Base-by-base conservation (phyloP, 1,140 invertebrate genomes). In the Bicyclus anynana region DNA sequence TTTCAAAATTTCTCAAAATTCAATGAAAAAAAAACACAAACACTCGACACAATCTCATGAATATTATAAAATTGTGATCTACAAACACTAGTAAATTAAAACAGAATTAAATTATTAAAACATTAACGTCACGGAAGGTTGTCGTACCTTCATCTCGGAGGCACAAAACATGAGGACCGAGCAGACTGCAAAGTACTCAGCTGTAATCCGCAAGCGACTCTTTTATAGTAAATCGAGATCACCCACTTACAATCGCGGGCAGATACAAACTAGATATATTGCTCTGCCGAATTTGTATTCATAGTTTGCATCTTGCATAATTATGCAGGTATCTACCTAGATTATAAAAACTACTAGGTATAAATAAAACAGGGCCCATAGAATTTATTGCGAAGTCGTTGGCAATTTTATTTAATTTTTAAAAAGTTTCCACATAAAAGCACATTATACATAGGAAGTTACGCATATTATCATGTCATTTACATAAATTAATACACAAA, bases 121-220 rank as follows among this genome's bases (percentile, higher is more conserved):
- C 13, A 14, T 33, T 50, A 50, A 18, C 14, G 21, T 13, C 27
- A 27, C 14, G 13, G 21, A 48, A 12, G 29, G 10, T 14, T 14
- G 2, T 38, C 68, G 72, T 80, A 83, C 82, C 82, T 85, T 85
- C 82, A 85, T 85, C 48, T 69, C 67, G 65, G 72, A 69, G 60
- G 66, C 69, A 73, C 72, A 67, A 58, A 33, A 48, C 51, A 48
- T 44, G 58, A 53, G 61, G 62, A 65, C 27, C 54, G 58, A 67
- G 67, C 69, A 72, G 61, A 61, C 51, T 71, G 60, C n/a, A n/a
- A n/a, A n/a, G n/a, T 80, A 79, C 72, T 65, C 62, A 49, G 33
- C 56, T 65, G 23, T 72, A 59, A 67, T 74, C 52, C 60, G 53
- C 56, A 59, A 59, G 67, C 75, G 59, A 72, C 65, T 72, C 72